Evolutionary conservation across 2,888 invertebrate genomes (phyloP), one percentile per base, ranked within the genome.

Genomic region (Dysmachus trigonus): DNA sequence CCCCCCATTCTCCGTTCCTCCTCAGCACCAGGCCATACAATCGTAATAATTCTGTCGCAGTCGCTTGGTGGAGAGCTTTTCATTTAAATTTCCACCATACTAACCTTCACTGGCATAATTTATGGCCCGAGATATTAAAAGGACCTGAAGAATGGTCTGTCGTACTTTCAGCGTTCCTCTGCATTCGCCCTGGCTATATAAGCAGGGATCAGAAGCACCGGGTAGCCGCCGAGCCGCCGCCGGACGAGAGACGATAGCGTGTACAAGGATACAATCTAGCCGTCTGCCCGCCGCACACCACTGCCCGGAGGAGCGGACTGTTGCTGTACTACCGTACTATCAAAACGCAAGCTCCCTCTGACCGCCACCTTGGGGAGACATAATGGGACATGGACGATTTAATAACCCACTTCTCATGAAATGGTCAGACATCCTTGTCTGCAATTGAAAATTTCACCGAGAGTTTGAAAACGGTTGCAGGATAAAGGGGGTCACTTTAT

Each of bases 141-240:
- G 71, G 82, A 82, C 82, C 82, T 82, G 71, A 82, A 82, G 82
- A 82, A 82, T 82, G 82, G 82, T 62, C 71, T 71, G 71, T 82
- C 77, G 77, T 27, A 41, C 10, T 77, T 77, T 41, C 77, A 77
- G 27, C 27, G 38, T 41, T 47, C 35, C 30, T 41, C 79, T 15
- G 47, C 30, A 82, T 62, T 82, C 22, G 53, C 82, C 71, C 33
- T 5, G 35, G 82, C 27, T 62, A 62, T 62, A 62, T 35, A 62
- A 53, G 35, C 71, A 62, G 5, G 38, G 82, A 71, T 35, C 62
- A n/a, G 33, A 35, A 30, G 18, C 38, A 33, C 18, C 30, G 41
- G 47, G 53, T 2, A 6, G 51, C n/a, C 8, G 33, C 76, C 22
- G 38, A n/a, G 38, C 38, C 38, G 38, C 38, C 13, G n/a, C n/a